Conservation (phyloP, 2,797 vertebrate species). For the Merluccius polli region DNA sequence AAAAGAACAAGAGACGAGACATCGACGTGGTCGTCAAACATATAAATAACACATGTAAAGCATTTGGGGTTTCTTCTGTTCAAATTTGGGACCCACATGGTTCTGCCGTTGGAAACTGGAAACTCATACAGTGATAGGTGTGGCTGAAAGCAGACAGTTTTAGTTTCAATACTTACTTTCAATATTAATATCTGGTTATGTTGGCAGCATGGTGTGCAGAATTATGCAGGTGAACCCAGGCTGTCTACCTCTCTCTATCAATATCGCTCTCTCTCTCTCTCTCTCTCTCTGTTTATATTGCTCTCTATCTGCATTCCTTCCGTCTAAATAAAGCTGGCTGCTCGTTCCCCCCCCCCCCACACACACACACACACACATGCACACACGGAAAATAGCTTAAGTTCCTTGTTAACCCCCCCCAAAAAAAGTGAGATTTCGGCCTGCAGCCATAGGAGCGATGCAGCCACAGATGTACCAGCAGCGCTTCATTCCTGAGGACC, state of each 20-base stretch:
- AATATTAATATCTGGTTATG: background rate
- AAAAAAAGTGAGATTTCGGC: background rate
- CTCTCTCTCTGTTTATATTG: background rate
- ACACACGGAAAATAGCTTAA: background rate
- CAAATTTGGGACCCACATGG: background rate
- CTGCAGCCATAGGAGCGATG: background rate
- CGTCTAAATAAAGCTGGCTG: background rate
- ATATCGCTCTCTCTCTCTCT: background rate
- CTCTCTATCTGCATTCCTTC: background rate
- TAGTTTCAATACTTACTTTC: background rate
- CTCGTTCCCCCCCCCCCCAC: background rate
- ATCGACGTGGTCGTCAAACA: background rate
- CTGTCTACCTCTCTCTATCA: background rate
- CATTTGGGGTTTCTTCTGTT: background rate
- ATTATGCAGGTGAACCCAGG: background rate
- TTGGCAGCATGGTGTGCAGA: background rate
- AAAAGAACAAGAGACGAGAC: background rate
- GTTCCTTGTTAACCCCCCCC: background rate
- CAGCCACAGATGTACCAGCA: background rate
- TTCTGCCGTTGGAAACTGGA: background rate
- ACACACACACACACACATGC: background rate
- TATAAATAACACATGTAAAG: background rate
- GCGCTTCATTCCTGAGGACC: conserved; percentile 9
- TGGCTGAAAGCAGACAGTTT: background rate
- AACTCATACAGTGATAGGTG: background rate